Conservation (phyloP, 1,140 invertebrate genomes). For the Hyles vespertilio region DNA sequence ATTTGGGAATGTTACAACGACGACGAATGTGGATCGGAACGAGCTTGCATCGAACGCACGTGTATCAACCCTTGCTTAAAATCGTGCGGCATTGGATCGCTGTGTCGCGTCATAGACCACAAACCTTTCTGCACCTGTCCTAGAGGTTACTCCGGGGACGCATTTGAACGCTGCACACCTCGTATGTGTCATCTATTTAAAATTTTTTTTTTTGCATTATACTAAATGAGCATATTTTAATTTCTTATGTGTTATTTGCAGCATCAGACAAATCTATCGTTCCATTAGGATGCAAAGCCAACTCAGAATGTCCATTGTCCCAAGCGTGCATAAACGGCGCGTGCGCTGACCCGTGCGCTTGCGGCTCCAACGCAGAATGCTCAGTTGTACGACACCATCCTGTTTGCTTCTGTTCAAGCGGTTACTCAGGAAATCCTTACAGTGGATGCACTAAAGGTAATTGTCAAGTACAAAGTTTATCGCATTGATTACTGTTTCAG, state of each 20-base stretch:
- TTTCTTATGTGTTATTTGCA: conserved; percentile 42
- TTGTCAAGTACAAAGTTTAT: too few relatives aligned
- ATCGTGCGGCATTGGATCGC: conserved; percentile 84
- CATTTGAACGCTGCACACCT: conserved; percentile 83
- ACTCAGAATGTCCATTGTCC: conserved; percentile 85
- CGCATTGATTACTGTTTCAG: too few relatives aligned
- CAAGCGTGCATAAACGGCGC: conserved; percentile 87
- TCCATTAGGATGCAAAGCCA: conserved; percentile 84
- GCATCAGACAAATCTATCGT: conserved; percentile 71
- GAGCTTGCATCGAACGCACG: conserved; percentile 83
- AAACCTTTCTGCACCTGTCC: conserved; percentile 88
- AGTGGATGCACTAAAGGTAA: conserved; percentile 84
- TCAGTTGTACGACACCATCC: conserved; percentile 87
- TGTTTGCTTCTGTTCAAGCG: conserved; percentile 85
- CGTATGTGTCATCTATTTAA: conserved; percentile 77
- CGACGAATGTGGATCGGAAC: conserved; percentile 84
- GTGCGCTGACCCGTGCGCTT: conserved; percentile 90
- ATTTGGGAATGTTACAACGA: conserved; percentile 84
- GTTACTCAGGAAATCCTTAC: conserved; percentile 90
- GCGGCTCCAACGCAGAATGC: conserved; percentile 88
- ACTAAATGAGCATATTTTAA: conserved; percentile 1
- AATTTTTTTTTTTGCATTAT: conserved; percentile 8
- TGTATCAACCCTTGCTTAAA: conserved; percentile 88
- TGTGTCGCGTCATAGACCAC: conserved; percentile 87
- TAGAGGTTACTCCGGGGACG: conserved; percentile 84